Percentiles rank a stretch among this genome's conserved stretches.
Conservation (phyloP, 2,888 invertebrate genomes). For the Chymomyza procnemis region DNA sequence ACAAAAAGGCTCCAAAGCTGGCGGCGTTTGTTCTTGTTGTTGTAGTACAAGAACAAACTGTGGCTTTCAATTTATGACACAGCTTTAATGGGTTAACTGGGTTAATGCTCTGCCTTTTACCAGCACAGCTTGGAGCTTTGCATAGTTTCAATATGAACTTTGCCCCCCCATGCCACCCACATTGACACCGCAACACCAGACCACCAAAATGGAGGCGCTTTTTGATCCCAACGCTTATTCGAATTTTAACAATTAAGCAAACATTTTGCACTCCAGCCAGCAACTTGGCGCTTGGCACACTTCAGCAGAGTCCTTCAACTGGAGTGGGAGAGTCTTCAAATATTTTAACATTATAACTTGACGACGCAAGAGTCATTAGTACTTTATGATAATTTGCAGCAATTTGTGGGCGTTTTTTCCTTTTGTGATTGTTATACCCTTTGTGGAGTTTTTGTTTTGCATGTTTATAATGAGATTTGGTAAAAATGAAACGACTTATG, state of each 20-base stretch:
- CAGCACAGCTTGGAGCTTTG: slow-evolving; percentile 2
- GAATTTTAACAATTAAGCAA: slow-evolving; percentile 61
- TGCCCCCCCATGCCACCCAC: background rate
- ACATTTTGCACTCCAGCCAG: slow-evolving; percentile 35
- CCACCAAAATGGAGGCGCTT: background rate
- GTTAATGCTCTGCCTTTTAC: slow-evolving; percentile 55
- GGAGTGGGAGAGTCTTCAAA: slow-evolving; percentile 15
- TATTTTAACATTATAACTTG: slow-evolving; percentile 48
- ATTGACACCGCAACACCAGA: too few relatives aligned
- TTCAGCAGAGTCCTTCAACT: slow-evolving; percentile 3
- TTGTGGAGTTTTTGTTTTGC: background rate
- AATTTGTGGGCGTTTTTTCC: slow-evolving; percentile 39
- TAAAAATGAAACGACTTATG: too few relatives aligned
- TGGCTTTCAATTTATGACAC: slow-evolving; percentile 67
- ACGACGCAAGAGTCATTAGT: slow-evolving; percentile 65
- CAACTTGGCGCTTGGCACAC: slow-evolving; percentile 14
- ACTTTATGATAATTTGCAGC: slow-evolving; percentile 55
- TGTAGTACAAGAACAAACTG: slow-evolving; percentile 36
- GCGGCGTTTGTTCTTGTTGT: slow-evolving; percentile 28
- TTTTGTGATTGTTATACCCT: background rate
- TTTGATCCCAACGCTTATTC: background rate
- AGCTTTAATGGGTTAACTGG: slow-evolving; percentile 73
- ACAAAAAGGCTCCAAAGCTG: slow-evolving; percentile 54
- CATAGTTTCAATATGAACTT: slow-evolving; percentile 2
- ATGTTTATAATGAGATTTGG: too few relatives aligned